Evolutionary conservation across 2,113 vertebrate species (phyloP).

Genomic region (Platichthys flesus): DNA sequence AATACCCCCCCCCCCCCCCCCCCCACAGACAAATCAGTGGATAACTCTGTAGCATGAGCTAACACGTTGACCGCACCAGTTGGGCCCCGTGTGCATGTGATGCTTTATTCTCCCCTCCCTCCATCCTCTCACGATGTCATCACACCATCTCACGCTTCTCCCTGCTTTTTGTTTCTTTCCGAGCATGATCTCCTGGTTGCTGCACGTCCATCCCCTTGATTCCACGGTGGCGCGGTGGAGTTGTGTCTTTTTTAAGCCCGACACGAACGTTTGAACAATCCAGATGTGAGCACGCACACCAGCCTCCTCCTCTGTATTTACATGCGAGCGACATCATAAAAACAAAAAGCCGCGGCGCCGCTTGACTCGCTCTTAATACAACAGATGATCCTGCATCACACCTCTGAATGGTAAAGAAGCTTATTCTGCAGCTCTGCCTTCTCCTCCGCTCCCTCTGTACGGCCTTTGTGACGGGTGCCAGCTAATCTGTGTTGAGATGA

Average conservation of each 20-base stretch:
- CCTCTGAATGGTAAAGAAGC: constrained; percentile 66
- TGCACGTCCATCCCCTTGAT: constrained; percentile 55
- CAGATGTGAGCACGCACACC: constrained; percentile 37
- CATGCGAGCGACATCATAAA: constrained; percentile 27
- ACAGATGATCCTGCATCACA: constrained; percentile 44
- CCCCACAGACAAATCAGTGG: background rate
- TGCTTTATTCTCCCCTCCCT: constrained; percentile 21
- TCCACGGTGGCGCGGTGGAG: constrained; percentile 68
- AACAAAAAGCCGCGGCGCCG: constrained; percentile 40
- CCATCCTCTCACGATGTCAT: constrained; percentile 36
- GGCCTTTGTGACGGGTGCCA: constrained; percentile 71
- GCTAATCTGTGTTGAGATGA: constrained; percentile 75
- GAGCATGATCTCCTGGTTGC: constrained; percentile 33
- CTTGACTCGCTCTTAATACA: constrained; percentile 48
- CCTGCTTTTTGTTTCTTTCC: background rate
- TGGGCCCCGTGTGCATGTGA: constrained; percentile 61
- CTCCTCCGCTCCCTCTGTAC: constrained; percentile 43
- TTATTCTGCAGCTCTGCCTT: constrained; percentile 72
- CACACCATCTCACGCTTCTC: constrained; percentile 32
- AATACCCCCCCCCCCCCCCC: background rate
- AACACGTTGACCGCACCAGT: constrained; percentile 20
- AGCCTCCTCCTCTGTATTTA: constrained; percentile 48
- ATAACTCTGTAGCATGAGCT: constrained; percentile 32
- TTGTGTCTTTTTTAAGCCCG: constrained; percentile 62
- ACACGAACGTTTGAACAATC: constrained; percentile 32